These are phyloP conservation scores for Tenthredo notha DNA, from an alignment of 2,888 invertebrate species.

Conservation along the genomic window DNA sequence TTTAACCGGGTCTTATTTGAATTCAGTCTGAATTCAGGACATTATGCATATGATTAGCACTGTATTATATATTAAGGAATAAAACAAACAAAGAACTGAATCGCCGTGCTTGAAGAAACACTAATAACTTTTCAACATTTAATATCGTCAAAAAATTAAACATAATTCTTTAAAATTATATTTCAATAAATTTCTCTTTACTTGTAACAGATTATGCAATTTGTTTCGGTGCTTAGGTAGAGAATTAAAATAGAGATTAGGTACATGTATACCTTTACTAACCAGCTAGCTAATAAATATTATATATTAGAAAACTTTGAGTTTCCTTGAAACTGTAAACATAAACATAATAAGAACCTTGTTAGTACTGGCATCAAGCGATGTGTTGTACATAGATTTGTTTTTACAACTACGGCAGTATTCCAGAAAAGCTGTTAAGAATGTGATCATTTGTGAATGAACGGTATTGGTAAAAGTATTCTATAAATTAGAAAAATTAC, in stretches of 20 bases:
- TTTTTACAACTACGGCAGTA: neutral
- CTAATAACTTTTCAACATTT: constrained; percentile 8
- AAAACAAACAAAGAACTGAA: neutral
- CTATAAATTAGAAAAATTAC: constrained; percentile 7
- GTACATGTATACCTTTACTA: neutral
- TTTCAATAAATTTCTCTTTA: constrained; percentile 2
- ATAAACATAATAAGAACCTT: neutral
- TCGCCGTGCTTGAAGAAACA: neutral
- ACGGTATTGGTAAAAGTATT: neutral
- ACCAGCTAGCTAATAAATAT: constrained; percentile 23
- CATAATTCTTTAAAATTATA: neutral
- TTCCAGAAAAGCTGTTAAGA: neutral
- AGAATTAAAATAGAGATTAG: constrained; percentile 7
- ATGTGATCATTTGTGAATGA: neutral
- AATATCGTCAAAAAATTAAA: neutral
- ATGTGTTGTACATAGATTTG: neutral
- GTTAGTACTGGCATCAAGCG: neutral
- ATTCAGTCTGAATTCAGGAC: neutral
- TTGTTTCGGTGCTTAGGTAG: neutral
- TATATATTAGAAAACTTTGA: neutral
- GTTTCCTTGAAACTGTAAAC: constrained; percentile 17
- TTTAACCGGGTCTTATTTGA: neutral
- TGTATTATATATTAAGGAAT: neutral
- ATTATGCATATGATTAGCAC: constrained; percentile 35
- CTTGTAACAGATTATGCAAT: constrained; percentile 32